phyloP scores from a whole-genome alignment of 2,797 vertebrate species.

The Percopsis omiscomaycus region DNA sequence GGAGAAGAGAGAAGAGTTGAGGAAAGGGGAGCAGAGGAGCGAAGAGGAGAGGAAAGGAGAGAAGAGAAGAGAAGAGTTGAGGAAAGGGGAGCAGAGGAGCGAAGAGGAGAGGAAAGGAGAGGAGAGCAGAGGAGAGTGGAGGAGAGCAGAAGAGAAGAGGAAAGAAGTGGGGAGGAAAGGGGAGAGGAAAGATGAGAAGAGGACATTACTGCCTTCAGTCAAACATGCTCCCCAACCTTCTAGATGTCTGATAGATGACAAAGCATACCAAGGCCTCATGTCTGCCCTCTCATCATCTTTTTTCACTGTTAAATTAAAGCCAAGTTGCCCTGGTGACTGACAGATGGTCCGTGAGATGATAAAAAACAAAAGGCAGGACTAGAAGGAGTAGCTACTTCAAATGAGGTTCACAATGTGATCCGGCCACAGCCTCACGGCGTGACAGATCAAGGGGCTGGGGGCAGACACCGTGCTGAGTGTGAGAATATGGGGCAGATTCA shows the following conservation, averaged over 20 bases:
- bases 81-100: background rate
- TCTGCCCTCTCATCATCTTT: constrained; percentile 11
- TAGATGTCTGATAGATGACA: constrained; percentile 31
- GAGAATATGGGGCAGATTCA: too few relatives aligned
- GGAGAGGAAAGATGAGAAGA: constrained; percentile 10
- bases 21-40: background rate
- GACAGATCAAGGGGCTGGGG: constrained; percentile 57
- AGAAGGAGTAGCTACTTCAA: constrained; percentile 50
- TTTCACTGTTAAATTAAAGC: constrained; percentile 38
- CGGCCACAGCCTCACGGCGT: constrained; percentile 51
- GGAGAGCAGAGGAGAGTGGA: background rate
- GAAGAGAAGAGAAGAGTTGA: constrained; percentile 5
- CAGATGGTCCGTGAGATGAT: constrained; percentile 12
- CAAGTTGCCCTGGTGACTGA: constrained; percentile 45
- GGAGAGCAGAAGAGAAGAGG: background rate
- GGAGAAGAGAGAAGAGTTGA: constrained; percentile 10
- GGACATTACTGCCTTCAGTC: constrained; percentile 22
- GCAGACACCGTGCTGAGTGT: too few relatives aligned
- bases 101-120: background rate
- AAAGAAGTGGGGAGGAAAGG: background rate
- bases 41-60: constrained; percentile 13
- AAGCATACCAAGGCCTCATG: constrained; percentile 11
- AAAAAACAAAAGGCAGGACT: too few relatives aligned
- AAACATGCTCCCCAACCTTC: constrained; percentile 17
- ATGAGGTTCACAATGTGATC: constrained; percentile 52